Evolutionary conservation across 2,888 invertebrate genomes (phyloP).

Genomic region (Heliothis peltigera): DNA sequence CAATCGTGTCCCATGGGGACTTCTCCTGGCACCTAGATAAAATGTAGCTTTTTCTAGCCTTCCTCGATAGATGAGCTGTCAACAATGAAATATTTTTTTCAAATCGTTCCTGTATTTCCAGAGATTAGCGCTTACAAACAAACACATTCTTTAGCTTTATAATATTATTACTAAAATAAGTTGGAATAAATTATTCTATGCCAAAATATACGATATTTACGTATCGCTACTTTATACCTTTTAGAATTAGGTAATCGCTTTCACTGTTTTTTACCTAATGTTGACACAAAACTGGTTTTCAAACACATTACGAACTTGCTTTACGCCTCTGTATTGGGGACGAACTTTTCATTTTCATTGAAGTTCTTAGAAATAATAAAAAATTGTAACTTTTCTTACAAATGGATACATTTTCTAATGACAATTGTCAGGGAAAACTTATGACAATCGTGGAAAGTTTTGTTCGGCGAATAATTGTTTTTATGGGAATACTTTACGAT

Average conservation of each 20-base stretch:
- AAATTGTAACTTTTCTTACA: no score
- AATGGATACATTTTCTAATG: conserved; percentile 39
- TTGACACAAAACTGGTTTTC: conserved; percentile 61
- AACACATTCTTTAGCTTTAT: no score
- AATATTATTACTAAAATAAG: no score
- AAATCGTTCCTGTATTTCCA: no score
- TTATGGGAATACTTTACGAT: background rate
- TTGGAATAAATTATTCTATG: no score
- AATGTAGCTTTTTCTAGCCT: no score
- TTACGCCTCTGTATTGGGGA: conserved; percentile 28
- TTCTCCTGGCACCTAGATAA: no score
- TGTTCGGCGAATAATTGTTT: conserved; percentile 26
- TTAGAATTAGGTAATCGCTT: conserved; percentile 64
- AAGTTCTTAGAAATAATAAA: conserved; percentile 11
- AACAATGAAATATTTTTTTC: no score
- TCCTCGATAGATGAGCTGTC: no score
- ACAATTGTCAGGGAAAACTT: conserved; percentile 30
- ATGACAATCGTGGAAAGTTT: conserved; percentile 37
- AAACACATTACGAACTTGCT: conserved; percentile 46
- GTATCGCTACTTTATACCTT: conserved; percentile 43
- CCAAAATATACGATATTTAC: conserved; percentile 27
- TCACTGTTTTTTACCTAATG: conserved; percentile 57
- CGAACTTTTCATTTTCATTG: conserved; percentile 40
- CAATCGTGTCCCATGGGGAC: no score
- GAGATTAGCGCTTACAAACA: no score